phyloP scores from a whole-genome alignment of 2,888 invertebrate genomes.

The Reticulitermes lucifugus region DNA sequence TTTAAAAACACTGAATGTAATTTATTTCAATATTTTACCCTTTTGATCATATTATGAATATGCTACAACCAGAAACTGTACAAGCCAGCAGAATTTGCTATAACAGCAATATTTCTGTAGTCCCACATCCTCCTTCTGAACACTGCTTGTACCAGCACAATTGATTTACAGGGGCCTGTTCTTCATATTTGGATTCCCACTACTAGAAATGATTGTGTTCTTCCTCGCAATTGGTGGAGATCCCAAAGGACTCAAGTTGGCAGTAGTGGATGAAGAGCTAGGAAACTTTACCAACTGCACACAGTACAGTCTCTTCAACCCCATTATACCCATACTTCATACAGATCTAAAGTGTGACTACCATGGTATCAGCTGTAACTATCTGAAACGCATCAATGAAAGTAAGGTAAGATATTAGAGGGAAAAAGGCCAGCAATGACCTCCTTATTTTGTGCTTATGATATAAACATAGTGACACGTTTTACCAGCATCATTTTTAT shows the following conservation, averaged over 20 bases:
- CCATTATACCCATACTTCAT: background rate
- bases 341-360: slow-evolving; percentile 19
- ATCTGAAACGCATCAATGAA: slow-evolving; percentile 34
- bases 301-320: slow-evolving; percentile 9
- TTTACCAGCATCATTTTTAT: too few relatives aligned
- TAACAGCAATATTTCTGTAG: too few relatives aligned
- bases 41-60: too few relatives aligned
- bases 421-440: too few relatives aligned
- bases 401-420: background rate
- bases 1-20: too few relatives aligned
- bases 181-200: slow-evolving; percentile 85
- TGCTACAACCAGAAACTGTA: too few relatives aligned
- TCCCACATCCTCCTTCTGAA: too few relatives aligned
- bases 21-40: too few relatives aligned
- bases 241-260: slow-evolving; percentile 77
- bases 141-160: too few relatives aligned
- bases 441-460: too few relatives aligned
- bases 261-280: slow-evolving; percentile 84
- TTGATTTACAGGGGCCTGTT: slow-evolving; percentile 75
- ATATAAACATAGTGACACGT: too few relatives aligned
- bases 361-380: slow-evolving; percentile 47
- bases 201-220: slow-evolving; percentile 83
- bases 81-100: too few relatives aligned
- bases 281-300: slow-evolving; percentile 55
- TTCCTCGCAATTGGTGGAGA: slow-evolving; percentile 84